Evolutionary conservation across 2,888 invertebrate species (phyloP), one percentile per base, ranked within the genome.

Genomic region (Harpalus rufipes): DNA sequence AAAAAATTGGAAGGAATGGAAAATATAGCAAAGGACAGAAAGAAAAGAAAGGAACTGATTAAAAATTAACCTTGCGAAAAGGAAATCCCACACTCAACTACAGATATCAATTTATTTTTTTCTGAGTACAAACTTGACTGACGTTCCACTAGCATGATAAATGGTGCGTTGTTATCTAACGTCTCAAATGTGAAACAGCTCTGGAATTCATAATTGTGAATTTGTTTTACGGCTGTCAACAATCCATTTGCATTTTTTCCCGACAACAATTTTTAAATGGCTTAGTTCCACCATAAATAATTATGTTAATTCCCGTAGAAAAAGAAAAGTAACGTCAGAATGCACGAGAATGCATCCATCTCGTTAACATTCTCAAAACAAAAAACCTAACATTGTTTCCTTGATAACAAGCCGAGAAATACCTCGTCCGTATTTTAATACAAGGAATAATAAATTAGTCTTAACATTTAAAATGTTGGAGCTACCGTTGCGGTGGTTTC

Each of bases 321-420:
- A 78, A 63, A 56, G 51, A 82, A 72, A 82, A 51, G 72, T 78
- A 84, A 78, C 56, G 63, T 78, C 63, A 61, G 84, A 78, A 84
- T 84, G 78, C 84, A 78, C 32, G 78, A 84, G 78, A 84, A 78
- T 84, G 84, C 84, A 84, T 78, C 83, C 84, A 84, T 78, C 84
- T 84, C 74, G 84, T 84, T 84, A 84, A 84, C 84, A 84, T 84
- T 63, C 63, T 76, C 41, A 51, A 59, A 72, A 83, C 84, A 76
- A 84, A 84, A 83, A 84, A 84, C 74, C 32, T 76, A 78, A 84
- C 78, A 84, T 84, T 84, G 84, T 84, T 84, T 80, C 61, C 39
- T 78, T 78, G 84, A 84, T 84, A 84, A 78, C 78, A 84, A 84
- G 32, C 84, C 74, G 84, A 78, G 84, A 61, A 84, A 84, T 84